Conservation (phyloP, 2,797 vertebrate genomes). For the Lepilemur septentrionalis region DNA sequence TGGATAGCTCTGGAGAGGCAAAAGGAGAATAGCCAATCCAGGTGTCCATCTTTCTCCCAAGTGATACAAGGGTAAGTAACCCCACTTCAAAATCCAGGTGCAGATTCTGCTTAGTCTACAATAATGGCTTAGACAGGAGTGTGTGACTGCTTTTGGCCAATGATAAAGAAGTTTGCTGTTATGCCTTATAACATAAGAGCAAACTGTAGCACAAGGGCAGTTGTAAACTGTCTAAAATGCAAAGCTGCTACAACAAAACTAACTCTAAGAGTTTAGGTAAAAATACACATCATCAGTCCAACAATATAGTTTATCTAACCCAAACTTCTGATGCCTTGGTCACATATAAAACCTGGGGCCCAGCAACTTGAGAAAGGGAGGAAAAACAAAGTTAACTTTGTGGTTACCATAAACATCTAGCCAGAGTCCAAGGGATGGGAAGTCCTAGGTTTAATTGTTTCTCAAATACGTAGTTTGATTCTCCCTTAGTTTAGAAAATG, state of each 20-base stretch:
- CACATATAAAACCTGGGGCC: neutral
- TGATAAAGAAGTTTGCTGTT: neutral
- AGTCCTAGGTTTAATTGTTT: neutral
- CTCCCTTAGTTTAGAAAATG: neutral
- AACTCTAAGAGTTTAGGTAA: neutral
- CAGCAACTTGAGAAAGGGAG: neutral
- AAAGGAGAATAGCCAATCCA: neutral
- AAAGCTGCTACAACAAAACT: neutral
- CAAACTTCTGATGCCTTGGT: neutral
- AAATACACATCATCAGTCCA: neutral
- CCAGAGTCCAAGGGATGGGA: neutral
- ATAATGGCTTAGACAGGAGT: neutral
- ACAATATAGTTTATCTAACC: neutral
- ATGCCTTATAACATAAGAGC: neutral
- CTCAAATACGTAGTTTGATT: neutral
- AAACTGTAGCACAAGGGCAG: neutral
- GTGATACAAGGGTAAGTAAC: neutral
- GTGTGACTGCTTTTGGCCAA: neutral
- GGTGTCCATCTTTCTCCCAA: neutral
- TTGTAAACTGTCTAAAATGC: neutral
- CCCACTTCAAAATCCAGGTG: neutral
- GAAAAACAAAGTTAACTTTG: neutral
- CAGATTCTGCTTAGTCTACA: neutral
- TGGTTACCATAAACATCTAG: neutral
- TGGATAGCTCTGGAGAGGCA: neutral